Base-by-base conservation (phyloP, 2,113 vertebrate species). In the Otolemur garnettii region DNA sequence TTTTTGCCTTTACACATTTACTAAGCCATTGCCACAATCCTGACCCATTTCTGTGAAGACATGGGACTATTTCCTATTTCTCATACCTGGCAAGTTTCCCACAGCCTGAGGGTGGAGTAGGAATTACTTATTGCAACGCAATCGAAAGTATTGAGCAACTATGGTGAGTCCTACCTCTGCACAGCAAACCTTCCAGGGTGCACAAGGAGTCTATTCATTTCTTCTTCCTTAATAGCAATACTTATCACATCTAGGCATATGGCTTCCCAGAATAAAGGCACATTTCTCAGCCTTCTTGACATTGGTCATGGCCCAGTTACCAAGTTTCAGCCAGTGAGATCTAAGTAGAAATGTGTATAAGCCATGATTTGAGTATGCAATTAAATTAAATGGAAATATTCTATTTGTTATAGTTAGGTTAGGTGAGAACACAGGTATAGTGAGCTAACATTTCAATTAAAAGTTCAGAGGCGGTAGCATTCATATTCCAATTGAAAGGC, bases 91-190 rank as follows among this genome's bases (percentile, higher is more conserved):
- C 91, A 96, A 75, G 28, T 60, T 93, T 97, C 83, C 96, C 71
- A 13, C 59, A 93, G 83, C 2, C 81, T 74, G 15, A 97, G 97
- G 96, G 97, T 96, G 95, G 97, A 85, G 97, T 72, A 93, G 45
- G 35, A 90, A n/a, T 78, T 93, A 66, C 21, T 94, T 78, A 77
- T 4, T 95, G 4, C 82, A 94, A n/a, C 28, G 7, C 71, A 82
- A 94, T n/a, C 74, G 69, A 85, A 95, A 94, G 42, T 69, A 91
- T 90, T 98, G 87, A 94, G 96, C 86, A 98, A 92, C 57, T 59
- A 13, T 15, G 60, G 7, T 71, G 62, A 93, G 55, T 87, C 88
- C 90, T n/a, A 92, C 30, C 64, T 96, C 50, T 60, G 75, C 10
- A 71, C 1, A 33, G 87, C 59, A 94, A 92, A 72, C 7, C 45